phyloP scores from a whole-genome alignment of 2,797 vertebrate species.

The Apogon hyalosoma region DNA sequence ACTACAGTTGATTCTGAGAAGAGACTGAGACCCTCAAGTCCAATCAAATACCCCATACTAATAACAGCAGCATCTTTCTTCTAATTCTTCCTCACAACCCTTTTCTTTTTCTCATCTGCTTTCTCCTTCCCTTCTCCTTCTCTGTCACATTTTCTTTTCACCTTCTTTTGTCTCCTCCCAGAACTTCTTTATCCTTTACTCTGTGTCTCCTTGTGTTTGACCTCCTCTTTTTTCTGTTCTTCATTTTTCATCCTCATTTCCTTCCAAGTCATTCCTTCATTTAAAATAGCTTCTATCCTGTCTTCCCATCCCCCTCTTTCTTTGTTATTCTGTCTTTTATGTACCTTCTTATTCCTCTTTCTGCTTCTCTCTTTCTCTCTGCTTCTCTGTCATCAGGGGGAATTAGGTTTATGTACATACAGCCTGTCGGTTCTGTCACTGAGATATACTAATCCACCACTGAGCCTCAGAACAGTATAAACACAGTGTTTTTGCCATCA shows the following conservation, averaged over 20 bases:
- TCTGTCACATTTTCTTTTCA: slow-evolving; percentile 57
- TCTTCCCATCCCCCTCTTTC: background rate
- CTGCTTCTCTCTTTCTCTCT: slow-evolving; percentile 15
- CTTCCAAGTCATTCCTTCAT: slow-evolving; percentile 17
- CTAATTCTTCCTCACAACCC: background rate
- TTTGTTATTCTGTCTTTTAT: slow-evolving; percentile 7
- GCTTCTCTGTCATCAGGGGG: slow-evolving; percentile 28
- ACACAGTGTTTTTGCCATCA: slow-evolving; percentile 40
- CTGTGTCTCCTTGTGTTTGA: slow-evolving; percentile 19
- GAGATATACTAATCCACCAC: slow-evolving; percentile 52
- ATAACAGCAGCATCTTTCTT: no score
- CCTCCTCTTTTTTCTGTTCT: slow-evolving; percentile 8
- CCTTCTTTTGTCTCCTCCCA: slow-evolving; percentile 34
- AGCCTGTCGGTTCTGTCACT: slow-evolving; percentile 54
- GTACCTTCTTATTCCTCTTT: slow-evolving; percentile 24
- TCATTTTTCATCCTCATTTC: slow-evolving; percentile 19
- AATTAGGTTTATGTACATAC: slow-evolving; percentile 57
- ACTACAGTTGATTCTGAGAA: no score
- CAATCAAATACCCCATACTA: no score
- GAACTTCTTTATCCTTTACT: slow-evolving; percentile 41
- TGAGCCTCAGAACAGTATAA: slow-evolving; percentile 48
- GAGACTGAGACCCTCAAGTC: no score
- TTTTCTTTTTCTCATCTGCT: slow-evolving; percentile 7
- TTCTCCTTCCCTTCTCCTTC: slow-evolving; percentile 31
- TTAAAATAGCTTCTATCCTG: slow-evolving; percentile 10